Conservation (phyloP, 2,888 invertebrate species). For the Syrphus vitripennis region DNA sequence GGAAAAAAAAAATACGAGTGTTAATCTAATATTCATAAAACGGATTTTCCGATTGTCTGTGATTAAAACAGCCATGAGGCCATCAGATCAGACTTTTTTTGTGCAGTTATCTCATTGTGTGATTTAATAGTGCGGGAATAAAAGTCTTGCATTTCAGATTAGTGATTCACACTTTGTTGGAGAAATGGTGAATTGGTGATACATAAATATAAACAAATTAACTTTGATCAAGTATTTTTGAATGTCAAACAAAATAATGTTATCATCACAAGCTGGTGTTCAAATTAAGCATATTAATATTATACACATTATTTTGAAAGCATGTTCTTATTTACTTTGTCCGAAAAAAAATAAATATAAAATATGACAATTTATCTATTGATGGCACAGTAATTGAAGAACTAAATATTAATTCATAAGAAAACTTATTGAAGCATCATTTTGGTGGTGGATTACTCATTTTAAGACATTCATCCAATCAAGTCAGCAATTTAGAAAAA, state of each 20-base stretch:
- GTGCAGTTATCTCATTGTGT: not conserved
- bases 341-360: too few relatives aligned
- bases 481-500: too few relatives aligned
- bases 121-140: not conserved
- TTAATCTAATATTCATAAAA: slow-evolving; percentile 50
- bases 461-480: too few relatives aligned
- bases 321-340: too few relatives aligned
- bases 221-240: not conserved
- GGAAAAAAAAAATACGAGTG: slow-evolving; percentile 40
- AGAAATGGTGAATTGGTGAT: too few relatives aligned
- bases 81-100: not conserved
- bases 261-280: not conserved
- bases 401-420: too few relatives aligned
- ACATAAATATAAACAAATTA: not conserved
- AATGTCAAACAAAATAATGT: not conserved
- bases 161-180: not conserved
- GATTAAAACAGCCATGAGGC: slow-evolving; percentile 36
- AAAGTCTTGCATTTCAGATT: not conserved
- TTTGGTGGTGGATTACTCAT: too few relatives aligned
- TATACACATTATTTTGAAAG: too few relatives aligned
- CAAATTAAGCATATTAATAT: not conserved
- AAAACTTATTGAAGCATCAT: too few relatives aligned
- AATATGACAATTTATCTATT: too few relatives aligned
- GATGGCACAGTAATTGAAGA: too few relatives aligned
- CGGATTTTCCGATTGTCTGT: slow-evolving; percentile 35